A percentile compares a stretch with the other conserved stretches of the same genome.
These are phyloP conservation scores for Chrysochloris asiatica DNA, from an alignment of 2,113 vertebrate genomes.

Conservation along the genomic window DNA sequence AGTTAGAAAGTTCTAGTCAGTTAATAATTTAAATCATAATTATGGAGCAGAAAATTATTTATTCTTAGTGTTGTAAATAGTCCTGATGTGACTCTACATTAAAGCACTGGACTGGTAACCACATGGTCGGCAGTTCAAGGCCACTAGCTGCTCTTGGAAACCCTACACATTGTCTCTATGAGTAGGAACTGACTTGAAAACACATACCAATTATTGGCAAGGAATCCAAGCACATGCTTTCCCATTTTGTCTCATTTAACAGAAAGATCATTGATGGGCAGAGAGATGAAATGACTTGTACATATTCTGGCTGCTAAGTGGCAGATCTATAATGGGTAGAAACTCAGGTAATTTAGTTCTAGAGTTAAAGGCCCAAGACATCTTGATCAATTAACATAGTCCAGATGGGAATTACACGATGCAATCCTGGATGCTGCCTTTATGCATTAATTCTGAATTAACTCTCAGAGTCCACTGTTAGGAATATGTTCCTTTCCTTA, in stretches of 20 bases:
- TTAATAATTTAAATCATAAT: not conserved
- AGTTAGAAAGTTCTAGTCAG: not conserved
- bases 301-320: not conserved
- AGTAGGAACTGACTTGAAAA: too few species aligned
- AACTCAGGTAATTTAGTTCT: not conserved
- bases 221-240: not conserved
- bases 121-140: too few species aligned
- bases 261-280: not conserved
- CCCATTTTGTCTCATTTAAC: not conserved
- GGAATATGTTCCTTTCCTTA: not conserved
- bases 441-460: not conserved
- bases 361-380: not conserved
- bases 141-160: too few species aligned
- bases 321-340: not conserved
- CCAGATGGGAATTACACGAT: rapidly evolving
- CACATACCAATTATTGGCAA: too few species aligned
- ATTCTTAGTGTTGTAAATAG: not conserved
- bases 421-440: not conserved
- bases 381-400: not conserved
- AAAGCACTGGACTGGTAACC: too few species aligned
- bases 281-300: not conserved
- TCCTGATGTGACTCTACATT: too few species aligned
- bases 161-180: too few species aligned
- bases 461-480: not conserved
- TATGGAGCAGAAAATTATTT: not conserved